These are phyloP conservation scores for Heliconius hortense DNA, from an alignment of 2,888 invertebrate genomes.

Conservation along the genomic window DNA sequence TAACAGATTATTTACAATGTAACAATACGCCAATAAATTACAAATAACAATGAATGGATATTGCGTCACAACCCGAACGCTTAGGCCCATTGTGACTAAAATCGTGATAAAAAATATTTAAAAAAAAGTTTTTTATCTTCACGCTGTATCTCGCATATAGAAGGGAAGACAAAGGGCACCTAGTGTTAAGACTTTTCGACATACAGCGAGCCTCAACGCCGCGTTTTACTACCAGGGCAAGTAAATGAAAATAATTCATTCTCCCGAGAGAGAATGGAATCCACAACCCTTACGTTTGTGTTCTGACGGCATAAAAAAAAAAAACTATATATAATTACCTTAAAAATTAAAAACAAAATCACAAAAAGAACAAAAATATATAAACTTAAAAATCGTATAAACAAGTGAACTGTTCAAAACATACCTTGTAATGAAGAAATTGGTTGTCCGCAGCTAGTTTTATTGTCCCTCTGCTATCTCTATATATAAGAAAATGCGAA, in stretches of 20 bases:
- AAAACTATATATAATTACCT: not conserved
- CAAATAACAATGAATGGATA: too few relatives aligned
- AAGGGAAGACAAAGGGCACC: too few relatives aligned
- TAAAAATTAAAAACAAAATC: not conserved
- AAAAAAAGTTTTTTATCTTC: too few relatives aligned
- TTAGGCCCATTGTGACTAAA: too few relatives aligned
- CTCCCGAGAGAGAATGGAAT: not conserved
- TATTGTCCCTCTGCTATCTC: not conserved
- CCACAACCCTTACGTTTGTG: not conserved
- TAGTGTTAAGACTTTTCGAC: not conserved
- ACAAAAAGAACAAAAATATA: not conserved
- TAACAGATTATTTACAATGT: too few relatives aligned
- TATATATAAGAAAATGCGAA: constrained; percentile 3
- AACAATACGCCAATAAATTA: too few relatives aligned
- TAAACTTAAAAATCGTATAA: not conserved
- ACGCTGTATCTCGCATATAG: too few relatives aligned
- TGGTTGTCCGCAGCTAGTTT: not conserved
- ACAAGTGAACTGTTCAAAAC: not conserved
- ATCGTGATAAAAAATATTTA: too few relatives aligned
- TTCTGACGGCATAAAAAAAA: too few relatives aligned
- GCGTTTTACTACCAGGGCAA: not conserved
- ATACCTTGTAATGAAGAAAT: not conserved
- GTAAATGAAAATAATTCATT: not conserved
- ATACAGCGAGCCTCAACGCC: not conserved
- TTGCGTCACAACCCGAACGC: too few relatives aligned